Percentiles rank a stretch among this genome's conserved stretches.
phyloP scores from a whole-genome alignment of 1,140 invertebrate genomes.

The Ganaspis sp. region DNA sequence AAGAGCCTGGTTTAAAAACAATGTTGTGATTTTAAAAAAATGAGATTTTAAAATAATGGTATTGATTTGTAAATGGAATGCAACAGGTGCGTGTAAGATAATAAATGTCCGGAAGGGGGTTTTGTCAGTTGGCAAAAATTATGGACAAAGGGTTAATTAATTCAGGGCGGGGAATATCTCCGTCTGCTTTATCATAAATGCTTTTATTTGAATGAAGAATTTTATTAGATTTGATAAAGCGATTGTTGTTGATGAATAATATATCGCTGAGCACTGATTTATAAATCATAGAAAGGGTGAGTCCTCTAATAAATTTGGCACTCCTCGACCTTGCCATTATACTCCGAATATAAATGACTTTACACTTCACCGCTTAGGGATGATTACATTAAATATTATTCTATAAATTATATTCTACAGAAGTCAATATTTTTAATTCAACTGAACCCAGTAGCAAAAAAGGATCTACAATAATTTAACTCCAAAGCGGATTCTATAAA shows the following conservation, averaged over 20 bases:
- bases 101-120: not conserved
- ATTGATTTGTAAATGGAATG: not conserved
- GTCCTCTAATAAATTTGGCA: conserved; percentile 1
- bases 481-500: too few species aligned
- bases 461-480: too few species aligned
- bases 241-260: not conserved
- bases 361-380: not conserved
- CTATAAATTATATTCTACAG: too few species aligned
- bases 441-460: too few species aligned
- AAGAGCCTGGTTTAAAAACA: too few species aligned
- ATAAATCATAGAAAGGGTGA: not conserved
- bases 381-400: conserved; percentile 17
- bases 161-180: not conserved
- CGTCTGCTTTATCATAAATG: not conserved
- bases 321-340: not conserved
- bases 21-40: too few species aligned
- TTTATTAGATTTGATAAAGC: not conserved
- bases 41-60: too few species aligned
- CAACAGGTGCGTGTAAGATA: not conserved
- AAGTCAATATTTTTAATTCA: too few species aligned
- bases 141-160: not conserved
- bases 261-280: not conserved
- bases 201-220: not conserved
- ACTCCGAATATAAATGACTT: not conserved
- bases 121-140: not conserved